Evolutionary conservation across 2,888 invertebrate genomes (phyloP).

Genomic region (Oligia strigilis): DNA sequence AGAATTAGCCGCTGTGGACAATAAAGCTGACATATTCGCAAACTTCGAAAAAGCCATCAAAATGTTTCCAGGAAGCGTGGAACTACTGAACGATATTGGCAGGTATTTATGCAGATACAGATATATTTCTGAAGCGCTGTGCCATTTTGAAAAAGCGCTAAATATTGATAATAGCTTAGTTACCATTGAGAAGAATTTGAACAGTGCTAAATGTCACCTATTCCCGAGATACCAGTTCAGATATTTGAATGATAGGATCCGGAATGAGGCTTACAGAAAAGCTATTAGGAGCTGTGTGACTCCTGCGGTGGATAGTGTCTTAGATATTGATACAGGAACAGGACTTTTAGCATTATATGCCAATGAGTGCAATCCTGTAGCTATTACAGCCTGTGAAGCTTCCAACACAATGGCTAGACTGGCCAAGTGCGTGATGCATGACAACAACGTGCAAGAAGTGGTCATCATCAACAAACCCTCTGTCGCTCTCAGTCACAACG

Average conservation of each 20-base stretch:
- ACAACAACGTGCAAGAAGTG: slow-evolving; percentile 44
- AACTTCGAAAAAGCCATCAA: slow-evolving; percentile 51
- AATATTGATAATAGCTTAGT: slow-evolving; percentile 83
- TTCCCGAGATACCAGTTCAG: slow-evolving; percentile 46
- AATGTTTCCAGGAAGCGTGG: slow-evolving; percentile 34
- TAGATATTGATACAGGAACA: slow-evolving; percentile 50
- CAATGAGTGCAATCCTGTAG: slow-evolving; percentile 83
- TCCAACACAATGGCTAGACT: slow-evolving; percentile 40
- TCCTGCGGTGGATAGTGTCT: slow-evolving; percentile 47
- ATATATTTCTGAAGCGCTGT: slow-evolving; percentile 84
- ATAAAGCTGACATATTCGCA: slow-evolving; percentile 41
- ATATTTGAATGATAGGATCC: slow-evolving; percentile 46
- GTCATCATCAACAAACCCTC: slow-evolving; percentile 39
- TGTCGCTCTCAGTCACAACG: slow-evolving; percentile 23
- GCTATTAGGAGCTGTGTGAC: slow-evolving; percentile 51
- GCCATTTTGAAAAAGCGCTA: slow-evolving; percentile 87
- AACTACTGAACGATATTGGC: slow-evolving; percentile 53
- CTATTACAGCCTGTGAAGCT: slow-evolving; percentile 42
- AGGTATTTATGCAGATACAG: slow-evolving; percentile 71
- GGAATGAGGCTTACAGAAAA: slow-evolving; percentile 55
- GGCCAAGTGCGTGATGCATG: slow-evolving; percentile 48
- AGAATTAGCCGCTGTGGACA: slow-evolving; percentile 25
- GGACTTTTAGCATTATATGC: slow-evolving; percentile 91
- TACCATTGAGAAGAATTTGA: slow-evolving; percentile 65
- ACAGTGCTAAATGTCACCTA: slow-evolving; percentile 42